phyloP scores from a whole-genome alignment of 2,888 invertebrate genomes.

The Pimpla rufipes region DNA sequence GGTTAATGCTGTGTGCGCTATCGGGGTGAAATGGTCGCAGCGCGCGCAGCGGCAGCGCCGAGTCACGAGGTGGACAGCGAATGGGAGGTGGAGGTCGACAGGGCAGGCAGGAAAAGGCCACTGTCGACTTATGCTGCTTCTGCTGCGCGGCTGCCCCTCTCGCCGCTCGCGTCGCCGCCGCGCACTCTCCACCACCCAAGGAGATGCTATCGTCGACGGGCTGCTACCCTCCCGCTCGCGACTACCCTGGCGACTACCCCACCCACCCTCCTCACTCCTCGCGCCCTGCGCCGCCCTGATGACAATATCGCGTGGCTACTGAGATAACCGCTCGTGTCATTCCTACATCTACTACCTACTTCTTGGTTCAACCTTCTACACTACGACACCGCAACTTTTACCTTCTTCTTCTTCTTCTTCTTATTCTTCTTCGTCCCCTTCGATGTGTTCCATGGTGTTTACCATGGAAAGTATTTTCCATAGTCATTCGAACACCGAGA shows the following conservation, averaged over 20 bases:
- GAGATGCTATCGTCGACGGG: conserved; percentile 69
- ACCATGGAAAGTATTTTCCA: neutral
- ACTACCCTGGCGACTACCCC: conserved; percentile 73
- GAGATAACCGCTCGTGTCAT: conserved; percentile 85
- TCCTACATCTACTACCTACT: conserved; percentile 84
- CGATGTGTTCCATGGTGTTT: neutral
- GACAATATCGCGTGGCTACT: conserved; percentile 85
- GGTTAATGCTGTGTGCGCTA: conserved; percentile 72
- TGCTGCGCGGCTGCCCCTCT: conserved; percentile 60
- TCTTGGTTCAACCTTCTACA: conserved; percentile 72
- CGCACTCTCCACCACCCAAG: conserved; percentile 61
- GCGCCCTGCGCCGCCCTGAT: conserved; percentile 80
- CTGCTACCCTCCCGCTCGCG: conserved; percentile 68
- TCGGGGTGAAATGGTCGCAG: conserved; percentile 75
- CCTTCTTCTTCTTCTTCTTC: conserved; percentile 19
- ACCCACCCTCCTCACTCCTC: conserved; percentile 61
- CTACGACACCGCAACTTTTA: neutral
- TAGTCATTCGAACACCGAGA: neutral
- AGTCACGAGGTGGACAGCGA: conserved; percentile 77
- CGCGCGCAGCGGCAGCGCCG: conserved; percentile 74
- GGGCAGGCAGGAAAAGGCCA: conserved; percentile 83
- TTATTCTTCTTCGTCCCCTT: conserved; percentile 32
- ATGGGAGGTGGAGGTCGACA: conserved; percentile 70
- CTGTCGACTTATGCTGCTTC: conserved; percentile 79
- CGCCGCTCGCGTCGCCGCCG: conserved; percentile 39